These are phyloP conservation scores for Sepioteuthis lessoniana DNA, from an alignment of 2,888 invertebrate genomes.

Conservation along the genomic window DNA sequence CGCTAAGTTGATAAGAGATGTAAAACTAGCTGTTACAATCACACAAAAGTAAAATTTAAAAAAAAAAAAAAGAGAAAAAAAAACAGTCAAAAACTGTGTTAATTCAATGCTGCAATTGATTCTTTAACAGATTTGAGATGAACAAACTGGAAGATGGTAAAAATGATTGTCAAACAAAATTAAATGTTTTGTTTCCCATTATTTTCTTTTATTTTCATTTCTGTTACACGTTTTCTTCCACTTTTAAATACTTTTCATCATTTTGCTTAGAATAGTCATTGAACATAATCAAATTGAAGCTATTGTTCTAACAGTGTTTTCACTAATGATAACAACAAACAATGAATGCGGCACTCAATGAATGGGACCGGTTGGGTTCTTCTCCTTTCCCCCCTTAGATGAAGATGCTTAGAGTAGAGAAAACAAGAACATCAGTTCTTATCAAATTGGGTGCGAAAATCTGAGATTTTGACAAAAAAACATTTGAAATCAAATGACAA, in stretches of 20 bases:
- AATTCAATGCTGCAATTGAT: slow-evolving; percentile 23
- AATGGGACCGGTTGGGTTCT: not conserved
- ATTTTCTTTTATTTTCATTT: not conserved
- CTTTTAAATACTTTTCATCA: not conserved
- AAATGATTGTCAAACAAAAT: slow-evolving; percentile 23
- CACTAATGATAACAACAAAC: not conserved
- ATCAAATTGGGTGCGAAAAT: no score
- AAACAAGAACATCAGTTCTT: no score
- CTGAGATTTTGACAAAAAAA: no score
- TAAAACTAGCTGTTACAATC: not conserved
- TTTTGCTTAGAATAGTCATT: not conserved
- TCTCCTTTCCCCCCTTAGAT: not conserved
- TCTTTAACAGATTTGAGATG: slow-evolving; percentile 33
- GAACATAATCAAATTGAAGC: not conserved
- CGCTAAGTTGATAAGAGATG: not conserved
- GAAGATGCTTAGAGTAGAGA: no score
- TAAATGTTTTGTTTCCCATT: not conserved
- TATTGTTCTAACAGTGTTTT: not conserved
- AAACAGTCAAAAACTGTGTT: not conserved
- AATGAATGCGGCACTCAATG: not conserved
- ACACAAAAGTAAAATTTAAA: not conserved
- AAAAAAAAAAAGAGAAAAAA: not conserved
- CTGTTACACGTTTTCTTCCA: not conserved
- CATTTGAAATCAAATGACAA: no score
- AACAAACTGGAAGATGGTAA: not conserved